A percentile compares a stretch with the other conserved stretches of the same genome.
Evolutionary conservation across 2,113 vertebrate genomes (phyloP).

Genomic region (Hyla sarda): DNA sequence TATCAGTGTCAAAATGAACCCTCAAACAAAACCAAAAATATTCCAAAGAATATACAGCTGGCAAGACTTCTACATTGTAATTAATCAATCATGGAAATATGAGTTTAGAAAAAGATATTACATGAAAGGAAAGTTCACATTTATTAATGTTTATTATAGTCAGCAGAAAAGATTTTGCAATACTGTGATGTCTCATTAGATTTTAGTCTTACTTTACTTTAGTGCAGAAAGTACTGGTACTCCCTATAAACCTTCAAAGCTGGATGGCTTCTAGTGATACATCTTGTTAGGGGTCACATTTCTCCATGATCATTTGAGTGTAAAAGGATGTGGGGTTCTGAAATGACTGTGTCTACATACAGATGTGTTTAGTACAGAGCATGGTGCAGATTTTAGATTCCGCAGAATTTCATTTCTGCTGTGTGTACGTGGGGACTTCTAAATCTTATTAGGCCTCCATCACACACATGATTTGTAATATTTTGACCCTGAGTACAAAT

Average conservation of each 20-base stretch:
- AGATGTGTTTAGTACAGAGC: too few relatives aligned
- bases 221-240: neutral
- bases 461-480: too few relatives aligned
- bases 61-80: neutral
- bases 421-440: too few relatives aligned
- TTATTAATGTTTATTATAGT: neutral
- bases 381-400: too few relatives aligned
- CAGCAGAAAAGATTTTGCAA: neutral
- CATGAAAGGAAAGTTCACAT: neutral
- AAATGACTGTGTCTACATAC: neutral
- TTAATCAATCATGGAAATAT: neutral
- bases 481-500: too few relatives aligned
- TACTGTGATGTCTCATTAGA: too few relatives aligned
- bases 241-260: neutral
- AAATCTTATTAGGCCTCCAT: too few relatives aligned
- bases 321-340: neutral
- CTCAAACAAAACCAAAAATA: neutral
- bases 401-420: too few relatives aligned
- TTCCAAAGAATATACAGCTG: constrained; percentile 5
- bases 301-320: neutral
- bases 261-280: neutral
- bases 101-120: neutral
- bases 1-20: neutral
- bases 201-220: too few relatives aligned
- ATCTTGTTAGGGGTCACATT: too few relatives aligned